phyloP scores from a whole-genome alignment of 2,113 vertebrate species.

The Corythoichthys haematopterus region DNA sequence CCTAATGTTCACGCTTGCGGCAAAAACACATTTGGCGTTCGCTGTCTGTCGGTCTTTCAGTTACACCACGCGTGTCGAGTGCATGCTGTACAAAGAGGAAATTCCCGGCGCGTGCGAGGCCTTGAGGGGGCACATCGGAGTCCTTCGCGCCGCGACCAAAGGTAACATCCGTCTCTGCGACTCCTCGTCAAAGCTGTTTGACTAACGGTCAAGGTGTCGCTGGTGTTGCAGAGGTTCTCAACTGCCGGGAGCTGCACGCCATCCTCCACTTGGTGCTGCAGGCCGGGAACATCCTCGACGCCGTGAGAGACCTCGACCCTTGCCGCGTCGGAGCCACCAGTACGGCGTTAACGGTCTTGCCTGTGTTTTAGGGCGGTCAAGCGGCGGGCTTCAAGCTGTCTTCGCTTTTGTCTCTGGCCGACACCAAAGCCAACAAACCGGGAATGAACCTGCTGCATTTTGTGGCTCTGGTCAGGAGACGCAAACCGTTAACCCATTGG shows the following conservation, averaged over 20 bases:
- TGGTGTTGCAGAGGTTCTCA: slow-evolving; percentile 78
- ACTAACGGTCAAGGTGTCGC: slow-evolving; percentile 8
- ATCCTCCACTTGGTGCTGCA: slow-evolving; percentile 93
- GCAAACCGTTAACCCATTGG: too few species aligned
- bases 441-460: slow-evolving; percentile 96
- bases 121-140: slow-evolving; percentile 74
- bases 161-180: slow-evolving; percentile 58
- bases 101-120: slow-evolving; percentile 77
- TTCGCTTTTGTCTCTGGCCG: slow-evolving; percentile 87
- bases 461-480: slow-evolving; percentile 82
- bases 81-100: slow-evolving; percentile 88
- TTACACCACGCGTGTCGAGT: slow-evolving; percentile 82
- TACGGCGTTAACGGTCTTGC: not conserved
- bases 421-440: slow-evolving; percentile 93
- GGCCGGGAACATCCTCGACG: slow-evolving; percentile 94
- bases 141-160: slow-evolving; percentile 76
- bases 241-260: slow-evolving; percentile 86
- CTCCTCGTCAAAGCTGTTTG: not conserved
- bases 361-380: slow-evolving; percentile 79
- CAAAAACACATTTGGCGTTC: too few species aligned
- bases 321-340: not conserved
- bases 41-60: slow-evolving; percentile 48
- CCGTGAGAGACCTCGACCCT: slow-evolving; percentile 72
- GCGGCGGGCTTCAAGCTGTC: slow-evolving; percentile 94
- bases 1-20: too few species aligned